Base-by-base conservation (phyloP, 2,888 invertebrate genomes). In the Cancer borealis region DNA sequence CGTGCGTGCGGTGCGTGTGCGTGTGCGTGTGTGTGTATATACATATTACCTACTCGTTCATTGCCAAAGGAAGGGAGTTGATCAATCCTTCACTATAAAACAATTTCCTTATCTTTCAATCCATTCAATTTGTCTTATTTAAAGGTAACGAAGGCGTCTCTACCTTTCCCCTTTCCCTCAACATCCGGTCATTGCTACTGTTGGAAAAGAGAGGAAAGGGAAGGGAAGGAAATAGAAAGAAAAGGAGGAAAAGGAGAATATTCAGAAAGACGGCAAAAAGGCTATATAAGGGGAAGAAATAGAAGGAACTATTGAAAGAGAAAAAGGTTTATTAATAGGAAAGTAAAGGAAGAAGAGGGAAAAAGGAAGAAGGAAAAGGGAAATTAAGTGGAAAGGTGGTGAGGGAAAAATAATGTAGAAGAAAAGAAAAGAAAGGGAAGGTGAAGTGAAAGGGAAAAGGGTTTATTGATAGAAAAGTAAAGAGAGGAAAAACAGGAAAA, bases 11-110 rank as follows among this genome's bases (percentile, higher is more conserved):
- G 45, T 88, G 88, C 12, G n/a, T 88, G 39, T 88, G 88, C 39
- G 46, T 88, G 88, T 39, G 88, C 39, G 39, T 46, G 21, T 88
- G 88, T 46, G 88, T 88, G 46, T 46, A 8, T 88, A 47, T 88
- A 47, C 17, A 30, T 46, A 47, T 88, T 21, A 3, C n/a, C n/a
- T 66, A 5, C n/a, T n/a, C n/a, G n/a, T 66, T n/a, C 66, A 66
- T 66, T n/a, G n/a, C 66, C 3, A 66, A 3, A 21, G n/a, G 8
- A n/a, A 66, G n/a, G n/a, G n/a, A 66, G 66, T 21, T 66, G 21
- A 66, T 21, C 66, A 12, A 66, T 66, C n/a, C n/a, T 17, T 21
- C n/a, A 66, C 14, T 14, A 8, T 66, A 21, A 66, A 6, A 3
- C 21, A 21, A 6, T 14, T n/a, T 54, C 54, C 54, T 54, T 66